phyloP scores from a whole-genome alignment of 2,888 invertebrate species.

The Cataglyphis altisquamis region DNA sequence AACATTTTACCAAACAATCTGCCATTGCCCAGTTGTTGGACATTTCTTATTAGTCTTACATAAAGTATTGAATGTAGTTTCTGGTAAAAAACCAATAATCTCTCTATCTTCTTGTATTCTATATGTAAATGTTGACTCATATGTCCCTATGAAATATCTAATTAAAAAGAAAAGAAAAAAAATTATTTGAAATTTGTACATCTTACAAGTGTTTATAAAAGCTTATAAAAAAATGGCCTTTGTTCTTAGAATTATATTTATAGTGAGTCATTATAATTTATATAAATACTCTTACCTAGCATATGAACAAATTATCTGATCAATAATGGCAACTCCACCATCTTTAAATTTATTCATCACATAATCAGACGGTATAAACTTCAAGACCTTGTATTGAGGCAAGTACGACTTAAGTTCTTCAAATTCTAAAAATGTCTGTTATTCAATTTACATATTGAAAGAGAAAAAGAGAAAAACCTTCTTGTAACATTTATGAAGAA shows the following conservation, averaged over 20 bases:
- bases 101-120: conserved; percentile 99
- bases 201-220: background rate
- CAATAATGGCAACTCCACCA: conserved; percentile 96
- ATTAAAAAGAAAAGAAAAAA: conserved; percentile 45
- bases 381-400: conserved; percentile 83
- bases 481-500: conserved; percentile 14
- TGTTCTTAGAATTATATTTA: background rate
- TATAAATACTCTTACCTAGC: conserved; percentile 87
- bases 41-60: conserved; percentile 87
- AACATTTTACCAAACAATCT: conserved; percentile 82
- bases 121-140: conserved; percentile 98
- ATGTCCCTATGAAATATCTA: conserved; percentile 95
- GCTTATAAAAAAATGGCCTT: background rate
- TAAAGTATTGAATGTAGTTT: conserved; percentile 95
- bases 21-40: conserved; percentile 77
- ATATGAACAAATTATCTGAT: conserved; percentile 97
- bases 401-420: conserved; percentile 87
- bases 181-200: conserved; percentile 18
- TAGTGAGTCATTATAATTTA: background rate
- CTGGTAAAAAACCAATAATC: conserved; percentile 94
- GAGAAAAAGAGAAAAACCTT: background rate
- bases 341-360: conserved; percentile 89
- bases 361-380: conserved; percentile 86
- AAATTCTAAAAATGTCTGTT: conserved; percentile 85
- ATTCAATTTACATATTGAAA: background rate